Evolutionary conservation across 2,888 invertebrate species (phyloP).

Genomic region (Drosophila mayaguana): DNA sequence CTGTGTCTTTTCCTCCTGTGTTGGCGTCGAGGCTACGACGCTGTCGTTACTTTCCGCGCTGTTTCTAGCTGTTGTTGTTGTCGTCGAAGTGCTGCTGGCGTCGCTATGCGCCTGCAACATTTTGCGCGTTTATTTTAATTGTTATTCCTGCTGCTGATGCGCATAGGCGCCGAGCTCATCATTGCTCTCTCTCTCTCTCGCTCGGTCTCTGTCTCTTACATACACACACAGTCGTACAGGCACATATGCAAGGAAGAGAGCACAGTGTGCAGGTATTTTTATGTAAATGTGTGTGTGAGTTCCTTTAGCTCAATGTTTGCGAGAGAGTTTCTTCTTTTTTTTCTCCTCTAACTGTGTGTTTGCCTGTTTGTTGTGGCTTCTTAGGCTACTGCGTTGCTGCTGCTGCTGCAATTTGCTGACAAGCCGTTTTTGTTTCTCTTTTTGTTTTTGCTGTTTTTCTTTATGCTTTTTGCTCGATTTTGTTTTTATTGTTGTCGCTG

Average conservation of each 20-base stretch:
- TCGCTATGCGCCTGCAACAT: conserved; percentile 73
- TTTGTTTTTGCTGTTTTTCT: conserved; percentile 23
- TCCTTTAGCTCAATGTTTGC: background rate
- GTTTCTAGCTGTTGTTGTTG: conserved; percentile 55
- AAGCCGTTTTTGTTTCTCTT: conserved; percentile 48
- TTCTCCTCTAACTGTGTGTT: conserved; percentile 12
- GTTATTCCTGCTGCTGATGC: conserved; percentile 52
- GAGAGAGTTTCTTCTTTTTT: background rate
- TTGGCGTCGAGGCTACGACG: conserved; percentile 47
- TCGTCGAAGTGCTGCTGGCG: conserved; percentile 60
- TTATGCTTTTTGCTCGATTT: conserved; percentile 34
- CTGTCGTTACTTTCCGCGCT: conserved; percentile 54
- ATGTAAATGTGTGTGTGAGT: conserved; percentile 1
- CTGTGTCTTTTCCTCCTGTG: conserved; percentile 86
- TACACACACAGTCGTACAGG: conserved; percentile 3
- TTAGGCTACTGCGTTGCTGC: conserved; percentile 39
- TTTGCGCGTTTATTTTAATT: conserved; percentile 64
- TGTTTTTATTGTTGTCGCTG: conserved; percentile 35
- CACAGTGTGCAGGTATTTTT: conserved; percentile 41
- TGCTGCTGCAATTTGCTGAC: conserved; percentile 62
- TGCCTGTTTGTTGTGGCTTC: conserved; percentile 55
- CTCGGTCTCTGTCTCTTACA: conserved; percentile 9
- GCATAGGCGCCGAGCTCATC: conserved; percentile 51
- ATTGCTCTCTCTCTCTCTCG: conserved; percentile 29
- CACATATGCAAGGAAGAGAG: conserved; percentile 21